These are phyloP conservation scores for Cremastinae sp. DNA, from an alignment of 2,888 invertebrate species.

Conservation along the genomic window DNA sequence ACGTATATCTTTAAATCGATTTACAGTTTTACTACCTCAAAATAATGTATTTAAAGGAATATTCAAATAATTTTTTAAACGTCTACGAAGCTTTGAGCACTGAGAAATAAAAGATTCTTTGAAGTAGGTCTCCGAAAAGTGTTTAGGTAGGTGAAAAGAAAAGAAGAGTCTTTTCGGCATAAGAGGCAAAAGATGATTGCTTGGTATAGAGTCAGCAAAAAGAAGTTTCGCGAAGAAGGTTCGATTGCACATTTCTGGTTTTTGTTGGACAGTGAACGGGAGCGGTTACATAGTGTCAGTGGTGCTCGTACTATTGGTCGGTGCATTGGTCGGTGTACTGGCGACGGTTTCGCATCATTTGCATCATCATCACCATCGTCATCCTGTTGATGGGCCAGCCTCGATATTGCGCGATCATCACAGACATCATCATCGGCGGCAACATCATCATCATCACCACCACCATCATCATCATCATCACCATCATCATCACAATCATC, in stretches of 20 bases:
- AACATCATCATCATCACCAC: constrained; percentile 41
- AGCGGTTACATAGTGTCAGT: constrained; percentile 77
- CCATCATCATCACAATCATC: constrained; percentile 69
- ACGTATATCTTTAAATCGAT: too few relatives aligned
- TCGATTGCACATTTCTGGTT: constrained; percentile 32
- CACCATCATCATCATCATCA: constrained; percentile 79
- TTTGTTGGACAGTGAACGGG: constrained; percentile 71
- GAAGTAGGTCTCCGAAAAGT: too few relatives aligned
- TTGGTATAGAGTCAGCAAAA: too few relatives aligned
- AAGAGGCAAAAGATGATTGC: too few relatives aligned
- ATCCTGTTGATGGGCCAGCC: constrained; percentile 80
- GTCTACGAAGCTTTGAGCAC: too few relatives aligned
- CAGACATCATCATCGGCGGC: constrained; percentile 67
- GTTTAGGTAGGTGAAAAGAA: too few relatives aligned
- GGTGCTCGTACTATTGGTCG: constrained; percentile 76
- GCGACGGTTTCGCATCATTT: constrained; percentile 79
- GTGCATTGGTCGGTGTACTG: constrained; percentile 80
- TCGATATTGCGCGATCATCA: constrained; percentile 74
- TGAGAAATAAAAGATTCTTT: too few relatives aligned
- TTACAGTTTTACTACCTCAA: too few relatives aligned
- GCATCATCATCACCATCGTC: constrained; percentile 81
- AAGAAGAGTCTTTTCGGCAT: too few relatives aligned
- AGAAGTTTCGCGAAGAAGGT: too few relatives aligned
- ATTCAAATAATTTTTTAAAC: too few relatives aligned
- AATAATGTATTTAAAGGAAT: too few relatives aligned